Conservation (phyloP, 2,888 invertebrate species). For the Acanthoscelides obtectus region DNA sequence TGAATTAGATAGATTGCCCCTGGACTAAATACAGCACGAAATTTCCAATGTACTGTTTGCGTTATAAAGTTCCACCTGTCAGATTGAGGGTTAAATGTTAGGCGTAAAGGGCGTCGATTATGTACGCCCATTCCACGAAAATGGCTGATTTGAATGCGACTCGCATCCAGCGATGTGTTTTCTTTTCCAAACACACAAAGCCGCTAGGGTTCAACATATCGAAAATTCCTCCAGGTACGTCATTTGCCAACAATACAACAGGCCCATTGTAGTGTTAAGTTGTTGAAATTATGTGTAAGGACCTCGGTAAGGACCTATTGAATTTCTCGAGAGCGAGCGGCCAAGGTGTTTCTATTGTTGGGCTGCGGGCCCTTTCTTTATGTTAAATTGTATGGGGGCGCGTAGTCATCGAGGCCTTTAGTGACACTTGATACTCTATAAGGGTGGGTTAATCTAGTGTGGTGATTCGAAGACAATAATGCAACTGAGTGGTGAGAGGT, state of each 20-base stretch:
- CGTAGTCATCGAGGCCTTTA: constrained; percentile 15
- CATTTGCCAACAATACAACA: constrained; percentile 27
- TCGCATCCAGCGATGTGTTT: neutral
- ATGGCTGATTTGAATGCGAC: neutral
- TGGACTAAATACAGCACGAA: too few relatives aligned
- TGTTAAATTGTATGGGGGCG: constrained; percentile 12
- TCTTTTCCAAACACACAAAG: neutral
- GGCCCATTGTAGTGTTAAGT: constrained; percentile 31
- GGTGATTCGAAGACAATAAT: neutral
- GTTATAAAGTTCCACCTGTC: neutral
- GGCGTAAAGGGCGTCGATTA: neutral
- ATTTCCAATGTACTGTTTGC: too few relatives aligned
- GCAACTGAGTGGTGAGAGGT: neutral
- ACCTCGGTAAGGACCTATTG: constrained; percentile 30
- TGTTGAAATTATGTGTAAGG: constrained; percentile 27
- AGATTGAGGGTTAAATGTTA: neutral
- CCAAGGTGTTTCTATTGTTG: constrained; percentile 17
- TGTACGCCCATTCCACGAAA: neutral
- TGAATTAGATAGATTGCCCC: too few relatives aligned
- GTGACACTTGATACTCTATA: constrained; percentile 18
- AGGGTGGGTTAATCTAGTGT: constrained; percentile 4
- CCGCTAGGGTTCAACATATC: neutral
- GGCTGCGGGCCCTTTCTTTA: constrained; percentile 13
- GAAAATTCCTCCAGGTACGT: constrained; percentile 19
- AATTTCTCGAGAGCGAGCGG: constrained; percentile 27